Evolutionary conservation across 2,888 invertebrate genomes (phyloP).

Genomic region (Scaptomyza caliginosa): DNA sequence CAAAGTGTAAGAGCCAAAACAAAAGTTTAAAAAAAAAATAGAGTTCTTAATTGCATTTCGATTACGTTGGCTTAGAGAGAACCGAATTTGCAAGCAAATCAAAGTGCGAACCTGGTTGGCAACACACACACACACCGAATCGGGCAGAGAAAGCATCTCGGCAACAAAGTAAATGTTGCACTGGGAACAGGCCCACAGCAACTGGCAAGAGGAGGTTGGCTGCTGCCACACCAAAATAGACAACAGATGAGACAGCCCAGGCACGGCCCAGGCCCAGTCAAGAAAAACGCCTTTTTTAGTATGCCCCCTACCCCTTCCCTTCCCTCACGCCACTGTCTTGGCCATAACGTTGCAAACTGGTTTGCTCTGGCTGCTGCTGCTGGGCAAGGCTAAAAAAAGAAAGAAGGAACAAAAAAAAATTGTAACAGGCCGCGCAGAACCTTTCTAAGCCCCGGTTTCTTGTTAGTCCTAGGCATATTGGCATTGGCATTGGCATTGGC

Average conservation of each 20-base stretch:
- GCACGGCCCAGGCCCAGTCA: slow-evolving; percentile 62
- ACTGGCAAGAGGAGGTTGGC: slow-evolving; percentile 38
- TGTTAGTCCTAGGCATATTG: slow-evolving; percentile 42
- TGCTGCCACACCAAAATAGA: slow-evolving; percentile 51
- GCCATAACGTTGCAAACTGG: slow-evolving; percentile 36
- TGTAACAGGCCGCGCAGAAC: slow-evolving; percentile 52
- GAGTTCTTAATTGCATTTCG: slow-evolving; percentile 74
- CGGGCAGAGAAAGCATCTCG: slow-evolving; percentile 57
- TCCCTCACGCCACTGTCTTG: neutral
- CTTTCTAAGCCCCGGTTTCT: slow-evolving; percentile 41
- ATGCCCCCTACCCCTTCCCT: neutral
- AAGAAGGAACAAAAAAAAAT: slow-evolving; percentile 28
- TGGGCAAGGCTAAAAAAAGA: slow-evolving; percentile 15
- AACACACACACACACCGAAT: slow-evolving; percentile 58
- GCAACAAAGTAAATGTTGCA: slow-evolving; percentile 77
- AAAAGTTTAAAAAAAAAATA: slow-evolving; percentile 24
- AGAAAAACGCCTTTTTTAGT: slow-evolving; percentile 54
- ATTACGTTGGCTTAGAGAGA: slow-evolving; percentile 56
- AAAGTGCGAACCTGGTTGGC: slow-evolving; percentile 62
- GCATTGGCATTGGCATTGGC: slow-evolving; percentile 45
- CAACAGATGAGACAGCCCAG: slow-evolving; percentile 74
- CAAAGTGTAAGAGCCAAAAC: slow-evolving; percentile 35
- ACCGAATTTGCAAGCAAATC: slow-evolving; percentile 66
- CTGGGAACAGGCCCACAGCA: slow-evolving; percentile 72
- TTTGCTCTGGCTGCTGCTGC: slow-evolving; percentile 27